Percentiles rank a stretch among this genome's conserved stretches.
These are phyloP conservation scores for Ariopsis seemanni DNA, from an alignment of 2,113 vertebrate species.

Conservation along the genomic window DNA sequence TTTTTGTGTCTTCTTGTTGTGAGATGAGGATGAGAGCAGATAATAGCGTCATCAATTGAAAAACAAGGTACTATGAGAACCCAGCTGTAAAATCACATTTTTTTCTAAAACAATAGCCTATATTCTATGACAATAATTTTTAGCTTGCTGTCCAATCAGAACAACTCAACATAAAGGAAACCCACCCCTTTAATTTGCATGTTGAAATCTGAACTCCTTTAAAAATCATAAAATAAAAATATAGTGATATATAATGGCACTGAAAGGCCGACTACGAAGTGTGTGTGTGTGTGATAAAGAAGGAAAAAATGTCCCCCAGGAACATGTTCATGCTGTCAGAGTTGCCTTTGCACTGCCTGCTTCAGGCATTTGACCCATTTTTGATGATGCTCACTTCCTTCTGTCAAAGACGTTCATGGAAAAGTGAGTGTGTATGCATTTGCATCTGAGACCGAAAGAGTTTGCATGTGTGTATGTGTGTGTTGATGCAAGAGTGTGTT, in stretches of 20 bases:
- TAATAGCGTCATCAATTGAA: neutral
- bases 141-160: neutral
- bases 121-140: neutral
- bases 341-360: neutral
- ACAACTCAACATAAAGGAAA: neutral
- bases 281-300: neutral
- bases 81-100: neutral
- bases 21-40: neutral
- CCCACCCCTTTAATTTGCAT: neutral
- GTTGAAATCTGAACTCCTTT: neutral
- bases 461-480: neutral
- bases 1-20: neutral
- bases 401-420: constrained; percentile 3
- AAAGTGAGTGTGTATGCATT: constrained; percentile 16
- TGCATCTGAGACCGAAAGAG: neutral
- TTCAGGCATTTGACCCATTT: constrained; percentile 34
- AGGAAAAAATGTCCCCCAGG: neutral
- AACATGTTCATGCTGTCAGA: constrained; percentile 3
- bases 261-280: neutral
- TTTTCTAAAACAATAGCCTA: neutral
- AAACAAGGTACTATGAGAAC: neutral
- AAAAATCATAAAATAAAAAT: neutral
- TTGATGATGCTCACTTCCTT: neutral
- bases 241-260: neutral
- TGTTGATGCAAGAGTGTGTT: neutral